Percentiles rank a stretch among this genome's conserved stretches.
These are phyloP conservation scores for Scrobipalpa costella DNA, from an alignment of 2,888 invertebrate species.

Conservation along the genomic window DNA sequence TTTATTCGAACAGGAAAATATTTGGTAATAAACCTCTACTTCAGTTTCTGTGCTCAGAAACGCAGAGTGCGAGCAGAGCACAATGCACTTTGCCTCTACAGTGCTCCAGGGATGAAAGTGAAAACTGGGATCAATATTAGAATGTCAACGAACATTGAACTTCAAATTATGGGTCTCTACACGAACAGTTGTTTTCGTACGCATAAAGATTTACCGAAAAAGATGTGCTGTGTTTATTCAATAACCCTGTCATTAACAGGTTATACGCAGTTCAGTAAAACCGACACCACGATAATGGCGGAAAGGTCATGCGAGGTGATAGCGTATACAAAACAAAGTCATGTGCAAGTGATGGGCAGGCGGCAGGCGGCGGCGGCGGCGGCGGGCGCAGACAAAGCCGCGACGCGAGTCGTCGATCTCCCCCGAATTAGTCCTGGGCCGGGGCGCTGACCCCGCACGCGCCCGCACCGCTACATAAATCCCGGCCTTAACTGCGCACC, in stretches of 20 bases:
- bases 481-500: conserved; percentile 35
- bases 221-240: no score
- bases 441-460: conserved; percentile 73
- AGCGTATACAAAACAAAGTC: conserved; percentile 53
- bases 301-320: conserved; percentile 42
- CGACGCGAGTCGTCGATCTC: conserved; percentile 76
- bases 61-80: conserved; percentile 4
- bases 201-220: no score
- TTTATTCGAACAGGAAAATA: no score
- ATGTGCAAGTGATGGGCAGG: conserved; percentile 41
- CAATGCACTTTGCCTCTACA: conserved; percentile 40
- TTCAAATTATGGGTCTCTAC: conserved; percentile 37
- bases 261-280: conserved; percentile 10
- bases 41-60: background rate
- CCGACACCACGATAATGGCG: conserved; percentile 41
- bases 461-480: conserved; percentile 44
- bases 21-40: no score
- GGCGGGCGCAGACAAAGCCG: conserved; percentile 72
- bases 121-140: conserved; percentile 56
- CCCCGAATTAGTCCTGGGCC: conserved; percentile 80
- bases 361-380: conserved; percentile 42
- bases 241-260: background rate
- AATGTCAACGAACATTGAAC: conserved; percentile 53
- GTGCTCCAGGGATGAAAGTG: conserved; percentile 45
- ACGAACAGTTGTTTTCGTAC: conserved; percentile 22